phyloP scores from a whole-genome alignment of 2,888 invertebrate genomes.

The Fragum sueziense region DNA sequence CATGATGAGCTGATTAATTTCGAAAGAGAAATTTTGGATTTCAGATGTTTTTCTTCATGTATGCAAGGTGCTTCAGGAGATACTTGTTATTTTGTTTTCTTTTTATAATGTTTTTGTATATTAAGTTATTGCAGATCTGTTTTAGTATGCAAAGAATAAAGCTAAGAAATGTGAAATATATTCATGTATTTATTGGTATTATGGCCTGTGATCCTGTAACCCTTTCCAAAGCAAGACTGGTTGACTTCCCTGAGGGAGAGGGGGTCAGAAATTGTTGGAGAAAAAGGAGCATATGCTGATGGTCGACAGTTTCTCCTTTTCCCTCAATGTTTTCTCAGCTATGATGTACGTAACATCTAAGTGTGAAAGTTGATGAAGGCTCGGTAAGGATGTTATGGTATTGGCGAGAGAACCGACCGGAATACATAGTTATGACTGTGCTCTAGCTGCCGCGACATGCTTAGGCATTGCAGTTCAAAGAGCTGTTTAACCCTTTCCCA shows the following conservation, averaged over 20 bases:
- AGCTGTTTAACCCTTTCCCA: too few species aligned
- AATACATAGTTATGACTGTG: too few species aligned
- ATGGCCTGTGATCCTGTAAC: too few species aligned
- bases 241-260: too few species aligned
- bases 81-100: conserved; percentile 12
- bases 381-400: too few species aligned
- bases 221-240: too few species aligned
- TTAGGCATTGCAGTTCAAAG: too few species aligned
- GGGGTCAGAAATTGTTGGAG: background rate
- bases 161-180: background rate
- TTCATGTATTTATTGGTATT: too few species aligned
- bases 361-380: too few species aligned
- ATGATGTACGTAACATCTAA: background rate
- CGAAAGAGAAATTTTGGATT: background rate
- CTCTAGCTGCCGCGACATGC: too few species aligned
- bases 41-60: conserved; percentile 5
- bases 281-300: background rate
- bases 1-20: too few species aligned
- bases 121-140: conserved; percentile 28
- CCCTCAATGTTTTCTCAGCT: background rate
- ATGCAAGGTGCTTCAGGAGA: conserved; percentile 33
- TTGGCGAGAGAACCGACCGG: too few species aligned
- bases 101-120: conserved; percentile 22
- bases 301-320: background rate
- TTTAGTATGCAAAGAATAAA: conserved; percentile 26